Base-by-base conservation (phyloP, 2,797 vertebrate genomes). In the Myotis findleyi region DNA sequence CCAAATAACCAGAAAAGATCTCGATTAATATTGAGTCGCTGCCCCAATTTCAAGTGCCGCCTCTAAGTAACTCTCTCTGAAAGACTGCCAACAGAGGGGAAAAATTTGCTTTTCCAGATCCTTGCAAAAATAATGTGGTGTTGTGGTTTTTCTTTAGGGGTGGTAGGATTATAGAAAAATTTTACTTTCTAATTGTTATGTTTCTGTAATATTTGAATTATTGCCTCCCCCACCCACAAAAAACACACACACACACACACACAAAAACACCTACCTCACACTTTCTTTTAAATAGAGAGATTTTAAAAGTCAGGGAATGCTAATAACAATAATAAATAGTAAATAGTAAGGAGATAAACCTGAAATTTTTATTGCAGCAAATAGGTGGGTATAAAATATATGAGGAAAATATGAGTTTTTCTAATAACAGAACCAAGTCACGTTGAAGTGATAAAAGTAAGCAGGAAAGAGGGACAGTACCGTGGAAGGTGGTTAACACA, bases 171-270 rank as follows among this genome's bases (percentile, higher is more conserved):
- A 73, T 3, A 53, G 41, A 38, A 30, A 69, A 95, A 77, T 85
- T 81, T 73, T 92, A 80, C 41, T 72, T 87, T n/a, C 77, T 93
- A 77, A 53, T 25, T 82, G 53, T 55, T 81, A 33, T 11, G 16
- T 72, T 90, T 96, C 85, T 90, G 30, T 30, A 85, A 85, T 25
- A 64, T 84, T 18, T 93, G 62, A 85, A 69, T 83, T 91, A 86
- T 41, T 79, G 81, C 16, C 36, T 12, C 18, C 25, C 18, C 18
- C 41, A 2, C 11, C 80, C 18, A 2, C 20, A 11, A 17, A 51
- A 47, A 38, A 25, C 33, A 33, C 33, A 33, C 33, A 33, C 33
- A 33, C 33, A 33, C 33, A 33, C 33, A n/a, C 38, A 38, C 5
- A 44, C 47, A 51, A 87, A 69, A 72, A 51, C 69, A 11, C 0